Evolutionary conservation across 2,113 vertebrate genomes (phyloP).

Genomic region (Thomomys bottae): DNA sequence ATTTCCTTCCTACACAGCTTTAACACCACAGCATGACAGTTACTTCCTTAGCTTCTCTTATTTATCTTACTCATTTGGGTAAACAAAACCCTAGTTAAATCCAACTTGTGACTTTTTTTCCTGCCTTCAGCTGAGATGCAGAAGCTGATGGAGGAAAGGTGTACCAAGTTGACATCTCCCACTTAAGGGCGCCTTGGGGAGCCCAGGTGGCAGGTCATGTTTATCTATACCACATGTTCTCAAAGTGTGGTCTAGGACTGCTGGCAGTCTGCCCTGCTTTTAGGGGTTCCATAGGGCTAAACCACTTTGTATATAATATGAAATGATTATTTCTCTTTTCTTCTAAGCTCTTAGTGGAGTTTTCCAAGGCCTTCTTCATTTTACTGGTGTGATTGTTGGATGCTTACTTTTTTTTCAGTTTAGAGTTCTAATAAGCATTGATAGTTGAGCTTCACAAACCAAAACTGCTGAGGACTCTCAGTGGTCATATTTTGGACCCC

Average conservation of each 20-base stretch:
- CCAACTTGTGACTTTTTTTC: neutral
- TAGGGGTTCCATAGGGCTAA: neutral
- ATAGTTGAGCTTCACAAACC: neutral
- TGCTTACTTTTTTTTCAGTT: neutral
- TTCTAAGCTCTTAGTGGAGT: neutral
- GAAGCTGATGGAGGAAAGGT: neutral
- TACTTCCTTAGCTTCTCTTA: neutral
- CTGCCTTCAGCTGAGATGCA: neutral
- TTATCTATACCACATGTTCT: neutral
- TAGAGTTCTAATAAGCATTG: neutral
- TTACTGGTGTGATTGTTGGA: neutral
- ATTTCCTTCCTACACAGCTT: conserved; percentile 38
- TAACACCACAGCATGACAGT: neutral
- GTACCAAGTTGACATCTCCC: rapidly evolving
- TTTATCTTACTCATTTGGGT: neutral
- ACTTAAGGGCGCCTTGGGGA: neutral
- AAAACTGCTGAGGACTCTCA: neutral
- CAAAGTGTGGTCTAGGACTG: neutral
- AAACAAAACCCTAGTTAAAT: conserved; percentile 6
- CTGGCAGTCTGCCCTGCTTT: neutral
- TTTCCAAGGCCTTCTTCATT: neutral
- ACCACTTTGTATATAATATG: neutral
- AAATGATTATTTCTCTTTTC: neutral
- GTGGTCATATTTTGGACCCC: neutral
- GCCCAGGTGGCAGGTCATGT: neutral